Conservation (phyloP, 2,888 invertebrate genomes). For the Leptinotarsa tumamoca region DNA sequence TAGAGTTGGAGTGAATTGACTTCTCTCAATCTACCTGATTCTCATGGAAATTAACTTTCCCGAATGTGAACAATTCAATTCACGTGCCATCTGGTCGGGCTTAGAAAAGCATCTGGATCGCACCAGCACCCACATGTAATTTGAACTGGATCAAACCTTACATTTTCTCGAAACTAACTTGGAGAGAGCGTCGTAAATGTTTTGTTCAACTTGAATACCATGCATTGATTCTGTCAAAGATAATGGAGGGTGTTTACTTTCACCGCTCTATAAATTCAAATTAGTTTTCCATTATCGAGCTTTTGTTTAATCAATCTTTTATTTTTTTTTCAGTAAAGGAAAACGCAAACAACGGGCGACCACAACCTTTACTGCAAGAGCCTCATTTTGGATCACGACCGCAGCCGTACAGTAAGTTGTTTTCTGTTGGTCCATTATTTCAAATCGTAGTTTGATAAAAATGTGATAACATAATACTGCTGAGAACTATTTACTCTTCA, state of each 20-base stretch:
- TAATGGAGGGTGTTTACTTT: neutral
- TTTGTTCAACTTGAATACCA: conserved; percentile 3
- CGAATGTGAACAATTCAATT: conserved; percentile 1
- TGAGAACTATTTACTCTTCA: too few relatives aligned
- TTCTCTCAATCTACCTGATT: neutral
- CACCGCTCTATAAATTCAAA: neutral
- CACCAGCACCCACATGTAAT: neutral
- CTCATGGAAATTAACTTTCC: neutral
- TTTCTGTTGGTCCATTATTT: conserved; percentile 2
- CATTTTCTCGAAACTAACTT: neutral
- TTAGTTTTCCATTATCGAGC: neutral
- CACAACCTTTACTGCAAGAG: conserved; percentile 88
- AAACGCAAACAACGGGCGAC: conserved; percentile 69
- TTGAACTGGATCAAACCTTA: neutral
- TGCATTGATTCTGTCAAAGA: neutral
- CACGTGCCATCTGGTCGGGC: neutral
- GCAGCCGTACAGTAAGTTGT: conserved; percentile 87
- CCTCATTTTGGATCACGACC: conserved; percentile 88
- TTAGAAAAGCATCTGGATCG: neutral
- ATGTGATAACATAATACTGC: neutral
- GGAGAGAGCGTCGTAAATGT: neutral
- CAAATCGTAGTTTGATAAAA: neutral
- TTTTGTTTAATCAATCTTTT: neutral
- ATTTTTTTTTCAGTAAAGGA: conserved; percentile 65
- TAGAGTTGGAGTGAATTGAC: neutral